Percentiles rank a stretch among this genome's conserved stretches.
Evolutionary conservation across 2,888 invertebrate species (phyloP).

Genomic region (Nomada fucata): DNA sequence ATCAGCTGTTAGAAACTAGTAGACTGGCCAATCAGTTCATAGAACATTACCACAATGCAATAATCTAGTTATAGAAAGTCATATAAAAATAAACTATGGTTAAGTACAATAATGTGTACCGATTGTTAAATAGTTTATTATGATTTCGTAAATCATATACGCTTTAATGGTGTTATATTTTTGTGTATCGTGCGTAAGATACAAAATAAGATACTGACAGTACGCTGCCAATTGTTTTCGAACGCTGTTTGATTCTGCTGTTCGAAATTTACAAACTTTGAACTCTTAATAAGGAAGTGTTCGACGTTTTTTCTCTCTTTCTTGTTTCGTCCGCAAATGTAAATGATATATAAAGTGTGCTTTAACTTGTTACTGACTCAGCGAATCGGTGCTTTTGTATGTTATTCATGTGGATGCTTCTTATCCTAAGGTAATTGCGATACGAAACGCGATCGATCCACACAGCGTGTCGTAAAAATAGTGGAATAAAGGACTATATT

Average conservation of each 20-base stretch:
- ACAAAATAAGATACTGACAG: neutral
- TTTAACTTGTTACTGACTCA: constrained; percentile 41
- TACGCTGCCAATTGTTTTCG: constrained; percentile 31
- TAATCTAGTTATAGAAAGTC: neutral
- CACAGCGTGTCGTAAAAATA: constrained; percentile 48
- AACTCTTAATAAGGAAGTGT: constrained; percentile 32
- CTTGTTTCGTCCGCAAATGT: neutral
- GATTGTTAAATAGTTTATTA: neutral
- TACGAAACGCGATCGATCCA: constrained; percentile 52
- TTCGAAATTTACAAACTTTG: constrained; percentile 45
- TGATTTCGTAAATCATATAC: neutral
- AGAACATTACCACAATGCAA: neutral
- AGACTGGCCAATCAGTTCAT: constrained; percentile 9
- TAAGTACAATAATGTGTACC: neutral
- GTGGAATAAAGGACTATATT: constrained; percentile 39
- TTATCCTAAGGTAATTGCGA: constrained; percentile 44
- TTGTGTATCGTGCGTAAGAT: neutral
- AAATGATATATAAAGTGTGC: constrained; percentile 20
- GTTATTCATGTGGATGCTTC: constrained; percentile 51
- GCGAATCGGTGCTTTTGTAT: constrained; percentile 10
- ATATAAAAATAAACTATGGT: neutral
- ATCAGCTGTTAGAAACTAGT: neutral
- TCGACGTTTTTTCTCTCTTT: neutral
- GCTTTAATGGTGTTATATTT: neutral
- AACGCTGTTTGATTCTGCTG: constrained; percentile 4